phyloP scores from a whole-genome alignment of 2,888 invertebrate genomes.

The Pandemis heparana region DNA sequence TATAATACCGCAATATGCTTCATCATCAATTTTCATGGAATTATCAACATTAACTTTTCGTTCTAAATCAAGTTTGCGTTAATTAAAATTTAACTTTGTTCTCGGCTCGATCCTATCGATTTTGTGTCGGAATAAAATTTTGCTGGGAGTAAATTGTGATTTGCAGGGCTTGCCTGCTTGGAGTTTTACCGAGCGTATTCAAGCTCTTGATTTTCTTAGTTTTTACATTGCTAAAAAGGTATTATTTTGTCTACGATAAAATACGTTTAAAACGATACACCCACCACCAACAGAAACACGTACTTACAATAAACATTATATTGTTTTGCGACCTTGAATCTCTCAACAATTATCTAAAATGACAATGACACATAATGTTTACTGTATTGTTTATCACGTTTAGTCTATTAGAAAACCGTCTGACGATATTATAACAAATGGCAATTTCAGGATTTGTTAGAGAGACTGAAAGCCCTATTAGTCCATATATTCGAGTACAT shows the following conservation, averaged over 20 bases:
- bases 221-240: not conserved
- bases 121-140: conserved; percentile 16
- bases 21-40: conserved; percentile 23
- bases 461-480: too few species aligned
- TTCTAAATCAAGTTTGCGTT: conserved; percentile 11
- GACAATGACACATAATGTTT: conserved; percentile 15
- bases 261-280: not conserved
- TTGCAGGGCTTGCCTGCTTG: not conserved
- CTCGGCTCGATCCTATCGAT: conserved; percentile 15
- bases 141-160: conserved; percentile 3
- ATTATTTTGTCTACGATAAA: not conserved
- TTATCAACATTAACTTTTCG: conserved; percentile 25
- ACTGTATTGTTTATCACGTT: conserved; percentile 31
- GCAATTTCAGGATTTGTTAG: not conserved
- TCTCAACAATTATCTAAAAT: conserved; percentile 9
- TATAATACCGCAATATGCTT: conserved; percentile 23
- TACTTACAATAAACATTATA: not conserved
- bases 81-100: conserved; percentile 19
- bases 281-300: not conserved
- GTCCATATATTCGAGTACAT: too few species aligned
- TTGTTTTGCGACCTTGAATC: not conserved
- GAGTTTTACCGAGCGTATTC: not conserved
- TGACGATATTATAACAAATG: conserved; percentile 19
- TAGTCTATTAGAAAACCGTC: conserved; percentile 1
- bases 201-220: not conserved